phyloP scores from a whole-genome alignment of 2,113 vertebrate genomes.

The Alouatta palliata region DNA sequence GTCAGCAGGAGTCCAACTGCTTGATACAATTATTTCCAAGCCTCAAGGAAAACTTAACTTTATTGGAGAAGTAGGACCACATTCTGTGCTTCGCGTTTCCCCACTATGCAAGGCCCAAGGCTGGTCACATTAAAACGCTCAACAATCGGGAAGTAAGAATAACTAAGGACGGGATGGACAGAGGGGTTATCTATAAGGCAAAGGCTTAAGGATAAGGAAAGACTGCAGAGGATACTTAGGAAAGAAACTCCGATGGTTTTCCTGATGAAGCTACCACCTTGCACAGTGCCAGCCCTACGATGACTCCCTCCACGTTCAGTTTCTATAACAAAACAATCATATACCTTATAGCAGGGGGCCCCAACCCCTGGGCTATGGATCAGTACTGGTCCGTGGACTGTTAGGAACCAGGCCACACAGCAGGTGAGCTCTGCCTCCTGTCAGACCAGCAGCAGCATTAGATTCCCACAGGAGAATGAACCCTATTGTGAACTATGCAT shows the following conservation, averaged over 20 bases:
- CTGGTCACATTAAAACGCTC: background rate
- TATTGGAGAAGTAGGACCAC: background rate
- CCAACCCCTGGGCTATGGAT: too few relatives aligned
- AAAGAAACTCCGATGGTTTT: background rate
- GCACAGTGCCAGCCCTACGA: background rate
- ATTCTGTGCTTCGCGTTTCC: too few relatives aligned
- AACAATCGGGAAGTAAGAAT: background rate
- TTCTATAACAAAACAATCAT: background rate
- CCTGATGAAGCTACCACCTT: background rate
- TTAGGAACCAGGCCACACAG: too few relatives aligned
- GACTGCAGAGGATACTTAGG: background rate
- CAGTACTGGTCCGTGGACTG: too few relatives aligned
- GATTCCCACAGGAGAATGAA: too few relatives aligned
- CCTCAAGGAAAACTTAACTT: background rate
- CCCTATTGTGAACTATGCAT: too few relatives aligned
- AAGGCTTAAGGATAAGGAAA: background rate
- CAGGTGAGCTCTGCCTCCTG: too few relatives aligned
- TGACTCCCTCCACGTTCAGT: too few relatives aligned
- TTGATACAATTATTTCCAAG: background rate
- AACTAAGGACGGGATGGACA: background rate
- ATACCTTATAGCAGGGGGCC: background rate
- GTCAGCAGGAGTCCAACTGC: background rate
- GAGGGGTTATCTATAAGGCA: background rate
- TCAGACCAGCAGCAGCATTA: too few relatives aligned
- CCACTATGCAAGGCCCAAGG: background rate